Conservation (phyloP, 1,140 invertebrate genomes). For the Drosophila prosaltans region DNA sequence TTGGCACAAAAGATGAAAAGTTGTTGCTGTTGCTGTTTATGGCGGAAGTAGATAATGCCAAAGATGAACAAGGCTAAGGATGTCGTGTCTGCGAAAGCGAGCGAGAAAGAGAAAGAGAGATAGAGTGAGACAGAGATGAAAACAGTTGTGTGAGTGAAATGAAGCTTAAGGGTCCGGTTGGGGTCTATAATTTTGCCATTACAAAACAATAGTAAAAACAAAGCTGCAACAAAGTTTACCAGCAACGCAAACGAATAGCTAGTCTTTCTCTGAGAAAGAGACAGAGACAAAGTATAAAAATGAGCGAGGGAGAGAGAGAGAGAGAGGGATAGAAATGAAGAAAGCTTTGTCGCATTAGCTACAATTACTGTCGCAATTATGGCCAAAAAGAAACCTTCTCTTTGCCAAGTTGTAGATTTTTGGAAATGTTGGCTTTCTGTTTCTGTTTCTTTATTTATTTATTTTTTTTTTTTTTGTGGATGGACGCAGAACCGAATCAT, state of each 20-base stretch:
- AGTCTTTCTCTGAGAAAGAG: background rate
- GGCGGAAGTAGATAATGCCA: conserved; percentile 80
- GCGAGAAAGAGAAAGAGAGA: conserved; percentile 11
- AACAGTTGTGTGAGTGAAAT: conserved; percentile 41
- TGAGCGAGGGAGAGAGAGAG: background rate
- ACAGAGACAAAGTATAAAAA: conserved; percentile 23
- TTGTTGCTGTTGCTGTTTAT: conserved; percentile 81
- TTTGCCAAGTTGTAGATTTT: conserved; percentile 41
- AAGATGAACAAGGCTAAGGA: conserved; percentile 74
- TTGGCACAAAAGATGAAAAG: conserved; percentile 80
- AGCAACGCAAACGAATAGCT: background rate
- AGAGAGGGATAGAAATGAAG: conserved; percentile 28
- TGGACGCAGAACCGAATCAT: background rate
- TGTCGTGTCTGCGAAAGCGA: conserved; percentile 33
- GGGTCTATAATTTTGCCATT: conserved; percentile 80
- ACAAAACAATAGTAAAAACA: conserved; percentile 81
- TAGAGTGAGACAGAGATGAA: conserved; percentile 6
- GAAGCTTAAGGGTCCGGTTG: conserved; percentile 68
- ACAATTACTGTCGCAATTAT: conserved; percentile 83
- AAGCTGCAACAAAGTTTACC: conserved; percentile 74
- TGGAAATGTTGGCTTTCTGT: conserved; percentile 10
- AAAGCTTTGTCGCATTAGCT: conserved; percentile 80
- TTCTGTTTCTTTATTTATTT: conserved; percentile 51
- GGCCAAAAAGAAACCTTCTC: conserved; percentile 59
- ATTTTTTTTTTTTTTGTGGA: conserved; percentile 21